Evolutionary conservation across 2,113 vertebrate genomes (phyloP), one percentile per base, ranked within the genome.

Genomic region (Nibea coibor): DNA sequence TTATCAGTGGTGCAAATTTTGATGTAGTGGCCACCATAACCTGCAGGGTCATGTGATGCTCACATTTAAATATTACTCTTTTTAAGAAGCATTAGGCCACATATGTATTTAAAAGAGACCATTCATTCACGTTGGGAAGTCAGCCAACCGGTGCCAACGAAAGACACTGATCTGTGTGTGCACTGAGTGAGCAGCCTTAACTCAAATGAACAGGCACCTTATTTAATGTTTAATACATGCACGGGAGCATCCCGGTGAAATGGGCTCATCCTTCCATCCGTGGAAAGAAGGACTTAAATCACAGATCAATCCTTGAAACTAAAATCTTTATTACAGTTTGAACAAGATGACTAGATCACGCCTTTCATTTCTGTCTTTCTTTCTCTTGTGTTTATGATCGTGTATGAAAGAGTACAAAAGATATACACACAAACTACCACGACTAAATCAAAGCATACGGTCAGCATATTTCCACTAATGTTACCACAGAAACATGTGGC

Each of bases 161-260:
- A 62, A 79, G 28, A 88, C 88, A 81, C 45, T 83, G 72, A 64
- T 75, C 53, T 69, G 43, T 74, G 71, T 83, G 74, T 14, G 65
- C 4, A 7, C 20, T 65, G 69, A 61, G 31, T 65, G 72, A 86
- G 57, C 69, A 53, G 75, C 81, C 83, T 84, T 45, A 57, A 66
- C 47, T 28, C 48, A 76, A 75, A 69, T 82, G 65, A 86, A 75
- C 56, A 64, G 26, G 15, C 69, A 80, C 45, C 28, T 81, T 1
- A 24, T 81, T 75, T 69, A 73, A 73, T 28, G 59, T 65, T 78
- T 75, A 75, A 75, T 59, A 68, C 39, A 83, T 81, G 71, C 51
- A 83, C 12, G 19, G 53, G 26, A 74, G 67, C 15, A 0, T 51
- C 26, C 20, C 61, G 58, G 68, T 43, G 35, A 70, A 79, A 74